These are phyloP conservation scores for Ectemnius lituratus DNA, from an alignment of 2,888 invertebrate species.

Conservation along the genomic window DNA sequence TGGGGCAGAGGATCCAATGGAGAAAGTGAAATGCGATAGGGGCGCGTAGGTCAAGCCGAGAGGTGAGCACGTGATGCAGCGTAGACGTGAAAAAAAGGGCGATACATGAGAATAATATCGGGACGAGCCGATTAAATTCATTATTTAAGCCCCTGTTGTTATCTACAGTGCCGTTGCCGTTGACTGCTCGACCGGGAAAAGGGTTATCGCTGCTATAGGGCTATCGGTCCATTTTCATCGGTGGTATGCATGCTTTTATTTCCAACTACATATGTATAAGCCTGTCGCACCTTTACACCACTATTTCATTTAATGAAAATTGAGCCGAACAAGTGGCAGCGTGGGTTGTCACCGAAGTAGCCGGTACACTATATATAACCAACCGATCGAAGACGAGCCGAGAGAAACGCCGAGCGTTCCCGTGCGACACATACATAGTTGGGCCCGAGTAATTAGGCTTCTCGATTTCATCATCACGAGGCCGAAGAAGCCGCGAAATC, in stretches of 20 bases:
- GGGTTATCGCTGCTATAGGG: constrained; percentile 52
- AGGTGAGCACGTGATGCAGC: constrained; percentile 31
- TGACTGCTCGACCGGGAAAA: constrained; percentile 49
- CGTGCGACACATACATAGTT: background rate
- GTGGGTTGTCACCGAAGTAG: too few relatives aligned
- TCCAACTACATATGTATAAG: background rate
- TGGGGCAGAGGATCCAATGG: background rate
- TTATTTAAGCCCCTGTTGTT: constrained; percentile 45
- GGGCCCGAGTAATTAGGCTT: constrained; percentile 28
- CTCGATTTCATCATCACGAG: constrained; percentile 49
- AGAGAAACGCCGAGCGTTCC: too few relatives aligned
- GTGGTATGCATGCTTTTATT: constrained; percentile 18
- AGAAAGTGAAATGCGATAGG: constrained; percentile 16
- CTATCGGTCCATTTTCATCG: constrained; percentile 43
- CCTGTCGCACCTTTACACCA: constrained; percentile 19
- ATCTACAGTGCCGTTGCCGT: constrained; percentile 29
- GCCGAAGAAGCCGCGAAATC: constrained; percentile 5
- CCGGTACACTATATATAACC: too few relatives aligned
- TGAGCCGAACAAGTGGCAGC: too few relatives aligned
- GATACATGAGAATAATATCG: constrained; percentile 42
- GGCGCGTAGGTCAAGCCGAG: constrained; percentile 35
- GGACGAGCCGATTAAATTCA: constrained; percentile 46
- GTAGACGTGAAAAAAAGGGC: constrained; percentile 28
- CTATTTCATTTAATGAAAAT: background rate
- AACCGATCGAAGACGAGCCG: too few relatives aligned